Conservation (phyloP, 1,140 invertebrate genomes). For the Steinernema feltiae region DNA sequence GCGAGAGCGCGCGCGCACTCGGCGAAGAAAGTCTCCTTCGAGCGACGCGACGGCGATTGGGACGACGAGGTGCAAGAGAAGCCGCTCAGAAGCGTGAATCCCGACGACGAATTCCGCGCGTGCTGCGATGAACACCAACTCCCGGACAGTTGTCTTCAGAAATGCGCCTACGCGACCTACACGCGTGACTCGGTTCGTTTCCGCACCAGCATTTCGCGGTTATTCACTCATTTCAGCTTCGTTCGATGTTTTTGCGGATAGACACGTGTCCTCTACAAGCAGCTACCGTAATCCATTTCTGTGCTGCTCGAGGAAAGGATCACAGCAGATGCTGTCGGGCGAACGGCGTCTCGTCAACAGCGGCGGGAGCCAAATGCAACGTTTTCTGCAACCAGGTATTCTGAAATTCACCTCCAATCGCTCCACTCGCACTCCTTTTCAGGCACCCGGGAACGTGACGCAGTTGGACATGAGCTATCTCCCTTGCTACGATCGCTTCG, state of each 20-base stretch:
- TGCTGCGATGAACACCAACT: slow-evolving; percentile 49
- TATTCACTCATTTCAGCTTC: slow-evolving; percentile 35
- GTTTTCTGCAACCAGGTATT: slow-evolving; percentile 51
- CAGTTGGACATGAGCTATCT: slow-evolving; percentile 50
- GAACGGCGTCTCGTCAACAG: slow-evolving; percentile 45
- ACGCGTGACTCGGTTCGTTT: slow-evolving; percentile 48
- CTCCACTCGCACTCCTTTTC: no score
- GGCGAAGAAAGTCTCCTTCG: background rate
- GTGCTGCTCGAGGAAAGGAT: slow-evolving; percentile 46
- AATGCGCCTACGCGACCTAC: slow-evolving; percentile 45
- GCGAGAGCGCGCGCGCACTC: background rate
- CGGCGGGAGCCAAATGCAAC: slow-evolving; percentile 49
- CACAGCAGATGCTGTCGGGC: slow-evolving; percentile 30
- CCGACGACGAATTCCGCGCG: slow-evolving; percentile 43
- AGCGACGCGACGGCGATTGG: background rate
- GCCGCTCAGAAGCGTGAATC: slow-evolving; percentile 19
- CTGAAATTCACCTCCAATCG: no score
- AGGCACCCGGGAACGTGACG: slow-evolving; percentile 31
- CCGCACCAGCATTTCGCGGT: background rate
- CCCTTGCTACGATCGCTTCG: slow-evolving; percentile 53
- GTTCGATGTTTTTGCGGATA: slow-evolving; percentile 49
- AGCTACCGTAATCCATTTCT: slow-evolving; percentile 51
- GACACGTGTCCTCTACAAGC: slow-evolving; percentile 53
- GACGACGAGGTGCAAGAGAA: background rate
- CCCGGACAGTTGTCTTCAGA: slow-evolving; percentile 47